Conservation (phyloP, 2,113 vertebrate species). For the Colossoma macropomum region DNA sequence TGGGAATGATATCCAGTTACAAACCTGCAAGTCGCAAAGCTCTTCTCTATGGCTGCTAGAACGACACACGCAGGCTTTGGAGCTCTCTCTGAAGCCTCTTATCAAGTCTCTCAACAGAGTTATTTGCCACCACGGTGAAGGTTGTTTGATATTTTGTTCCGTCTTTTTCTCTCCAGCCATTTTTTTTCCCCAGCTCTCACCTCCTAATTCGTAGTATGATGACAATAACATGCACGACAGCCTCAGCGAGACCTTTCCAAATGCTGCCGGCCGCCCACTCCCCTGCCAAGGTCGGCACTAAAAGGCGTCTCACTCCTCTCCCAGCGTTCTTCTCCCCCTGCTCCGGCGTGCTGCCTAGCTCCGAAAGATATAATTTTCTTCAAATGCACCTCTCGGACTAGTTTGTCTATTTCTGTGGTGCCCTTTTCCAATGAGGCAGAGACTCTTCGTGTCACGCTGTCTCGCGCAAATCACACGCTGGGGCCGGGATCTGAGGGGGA, state of each 20-base stretch:
- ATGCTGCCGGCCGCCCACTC: slow-evolving; percentile 57
- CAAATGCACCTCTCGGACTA: slow-evolving; percentile 71
- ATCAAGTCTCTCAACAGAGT: slow-evolving; percentile 44
- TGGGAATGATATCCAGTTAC: slow-evolving; percentile 29
- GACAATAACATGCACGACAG: slow-evolving; percentile 62
- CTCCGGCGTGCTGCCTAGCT: slow-evolving; percentile 53
- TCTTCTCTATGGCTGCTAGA: neutral
- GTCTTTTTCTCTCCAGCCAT: slow-evolving; percentile 7
- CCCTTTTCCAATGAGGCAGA: slow-evolving; percentile 72
- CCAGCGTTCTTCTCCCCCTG: slow-evolving; percentile 59
- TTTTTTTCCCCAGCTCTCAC: slow-evolving; percentile 21
- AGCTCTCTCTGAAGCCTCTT: slow-evolving; percentile 24
- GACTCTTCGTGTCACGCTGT: slow-evolving; percentile 68
- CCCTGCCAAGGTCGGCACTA: slow-evolving; percentile 70
- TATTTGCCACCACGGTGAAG: slow-evolving; percentile 49
- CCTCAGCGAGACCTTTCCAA: slow-evolving; percentile 62
- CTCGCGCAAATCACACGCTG: slow-evolving; percentile 73
- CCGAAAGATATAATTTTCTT: slow-evolving; percentile 77
- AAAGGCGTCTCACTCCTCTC: slow-evolving; percentile 65
- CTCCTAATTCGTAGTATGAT: slow-evolving; percentile 63
- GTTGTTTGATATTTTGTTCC: slow-evolving; percentile 58
- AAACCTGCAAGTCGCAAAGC: neutral
- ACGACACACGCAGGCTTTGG: neutral
- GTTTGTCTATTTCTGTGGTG: slow-evolving; percentile 66
- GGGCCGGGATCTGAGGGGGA: slow-evolving; percentile 70